Evolutionary conservation across 2,797 vertebrate genomes (phyloP).

Genomic region (Ceryle rudis): DNA sequence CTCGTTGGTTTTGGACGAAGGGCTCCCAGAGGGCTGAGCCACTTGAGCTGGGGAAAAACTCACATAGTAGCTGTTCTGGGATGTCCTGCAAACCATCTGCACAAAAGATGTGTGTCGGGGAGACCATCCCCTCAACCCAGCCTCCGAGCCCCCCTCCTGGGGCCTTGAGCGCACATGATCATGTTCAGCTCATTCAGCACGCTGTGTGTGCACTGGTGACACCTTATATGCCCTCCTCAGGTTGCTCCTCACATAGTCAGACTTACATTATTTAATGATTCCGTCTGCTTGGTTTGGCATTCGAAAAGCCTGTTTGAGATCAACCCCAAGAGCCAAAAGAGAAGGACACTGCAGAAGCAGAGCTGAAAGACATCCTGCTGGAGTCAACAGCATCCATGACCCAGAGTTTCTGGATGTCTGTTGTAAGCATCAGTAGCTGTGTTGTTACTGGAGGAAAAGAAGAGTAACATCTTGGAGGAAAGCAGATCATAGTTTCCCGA

Average conservation of each 20-base stretch:
- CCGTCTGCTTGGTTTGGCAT: not conserved
- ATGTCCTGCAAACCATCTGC: not conserved
- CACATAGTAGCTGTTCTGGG: not conserved
- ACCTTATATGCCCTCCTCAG: not conserved
- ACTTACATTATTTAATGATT: not conserved
- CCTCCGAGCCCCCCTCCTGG: fast-evolving
- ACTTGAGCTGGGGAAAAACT: not conserved
- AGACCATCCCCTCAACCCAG: not conserved
- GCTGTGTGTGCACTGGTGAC: fast-evolving
- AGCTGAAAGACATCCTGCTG: not conserved
- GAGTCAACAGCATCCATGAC: not conserved
- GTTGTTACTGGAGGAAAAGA: not conserved
- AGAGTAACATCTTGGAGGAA: not conserved
- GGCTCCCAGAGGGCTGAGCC: not conserved
- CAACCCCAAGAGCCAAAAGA: not conserved
- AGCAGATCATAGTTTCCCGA: not conserved
- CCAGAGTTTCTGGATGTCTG: not conserved
- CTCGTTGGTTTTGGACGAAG: not conserved
- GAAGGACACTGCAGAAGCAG: not conserved
- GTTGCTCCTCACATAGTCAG: not conserved
- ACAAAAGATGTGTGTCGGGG: not conserved
- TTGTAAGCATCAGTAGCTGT: not conserved
- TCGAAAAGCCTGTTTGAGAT: not conserved
- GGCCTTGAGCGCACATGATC: not conserved
- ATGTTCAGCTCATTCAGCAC: not conserved